Conservation (phyloP, 1,140 invertebrate species). For the Paracyclopina nana region DNA sequence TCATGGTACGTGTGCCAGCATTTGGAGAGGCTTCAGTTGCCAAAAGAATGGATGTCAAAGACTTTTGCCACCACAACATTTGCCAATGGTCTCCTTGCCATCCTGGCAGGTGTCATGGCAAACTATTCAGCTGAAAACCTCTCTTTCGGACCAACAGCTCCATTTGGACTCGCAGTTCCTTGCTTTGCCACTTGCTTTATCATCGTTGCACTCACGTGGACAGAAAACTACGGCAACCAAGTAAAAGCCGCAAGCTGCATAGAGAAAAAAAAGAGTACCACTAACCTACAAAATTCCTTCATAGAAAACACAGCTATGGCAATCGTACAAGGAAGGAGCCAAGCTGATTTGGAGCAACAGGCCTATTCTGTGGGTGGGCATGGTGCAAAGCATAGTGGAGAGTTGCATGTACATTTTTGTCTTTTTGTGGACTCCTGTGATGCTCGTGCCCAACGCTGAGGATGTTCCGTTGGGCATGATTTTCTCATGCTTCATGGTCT, state of each 20-base stretch:
- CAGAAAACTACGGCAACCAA: conserved; percentile 39
- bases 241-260: too few species aligned
- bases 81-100: conserved; percentile 44
- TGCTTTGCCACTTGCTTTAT: conserved; percentile 33
- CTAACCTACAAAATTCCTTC: too few species aligned
- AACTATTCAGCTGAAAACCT: conserved; percentile 38
- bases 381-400: conserved; percentile 46
- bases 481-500: conserved; percentile 43
- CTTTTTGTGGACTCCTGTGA: conserved; percentile 46
- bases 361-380: conserved; percentile 35
- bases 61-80: conserved; percentile 44
- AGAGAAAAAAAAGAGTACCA: too few species aligned
- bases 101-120: conserved; percentile 41
- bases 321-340: conserved; percentile 24
- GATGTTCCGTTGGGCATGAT: conserved; percentile 30
- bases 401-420: conserved; percentile 57
- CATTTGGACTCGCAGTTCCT: conserved; percentile 41
- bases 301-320: conserved; percentile 21
- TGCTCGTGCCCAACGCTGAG: conserved; percentile 30
- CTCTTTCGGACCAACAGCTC: conserved; percentile 35
- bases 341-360: conserved; percentile 26
- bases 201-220: conserved; percentile 35
- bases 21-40: conserved; percentile 33
- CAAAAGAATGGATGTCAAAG: conserved; percentile 31
- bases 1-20: conserved; percentile 49